These are phyloP conservation scores for Sinohyriopsis cumingii DNA, from an alignment of 2,888 invertebrate genomes.

Conservation along the genomic window DNA sequence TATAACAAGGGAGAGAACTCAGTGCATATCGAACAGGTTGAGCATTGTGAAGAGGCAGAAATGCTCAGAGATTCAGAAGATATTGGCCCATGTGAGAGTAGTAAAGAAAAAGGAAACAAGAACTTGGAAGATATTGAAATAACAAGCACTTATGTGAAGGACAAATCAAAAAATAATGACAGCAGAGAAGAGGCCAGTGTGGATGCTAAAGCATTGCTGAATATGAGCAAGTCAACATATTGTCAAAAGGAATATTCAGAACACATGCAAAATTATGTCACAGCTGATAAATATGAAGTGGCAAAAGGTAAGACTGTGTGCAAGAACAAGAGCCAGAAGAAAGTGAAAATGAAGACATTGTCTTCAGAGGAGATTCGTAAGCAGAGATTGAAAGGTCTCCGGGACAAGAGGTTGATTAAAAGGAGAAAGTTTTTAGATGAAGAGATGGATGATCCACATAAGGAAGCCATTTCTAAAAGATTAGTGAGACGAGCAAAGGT, in stretches of 20 bases:
- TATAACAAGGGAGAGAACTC: too few relatives aligned
- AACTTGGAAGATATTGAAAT: constrained; percentile 1
- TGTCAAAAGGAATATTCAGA: neutral
- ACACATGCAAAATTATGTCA: neutral
- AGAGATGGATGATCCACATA: constrained; percentile 14
- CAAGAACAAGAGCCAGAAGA: constrained; percentile 1
- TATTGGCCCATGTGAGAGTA: constrained; percentile 2
- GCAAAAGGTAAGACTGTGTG: constrained; percentile 7
- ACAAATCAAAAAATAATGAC: neutral
- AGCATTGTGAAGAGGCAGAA: too few relatives aligned
- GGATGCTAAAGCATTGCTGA: neutral
- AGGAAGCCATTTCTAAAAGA: neutral
- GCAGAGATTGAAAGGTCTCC: constrained; percentile 13
- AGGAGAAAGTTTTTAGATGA: constrained; percentile 25
- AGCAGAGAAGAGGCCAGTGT: neutral
- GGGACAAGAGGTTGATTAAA: constrained; percentile 25
- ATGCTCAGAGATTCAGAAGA: neutral
- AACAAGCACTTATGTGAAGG: neutral
- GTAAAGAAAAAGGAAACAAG: constrained; percentile 7
- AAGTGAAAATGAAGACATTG: constrained; percentile 6
- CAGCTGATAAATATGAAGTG: constrained; percentile 1
- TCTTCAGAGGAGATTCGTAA: constrained; percentile 16
- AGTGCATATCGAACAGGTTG: too few relatives aligned
- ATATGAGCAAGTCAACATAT: neutral
- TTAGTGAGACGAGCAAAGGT: neutral